Percentiles rank a stretch among this genome's conserved stretches.
Conservation (phyloP, 2,797 vertebrate species). For the Yasuhikotakia modesta region DNA sequence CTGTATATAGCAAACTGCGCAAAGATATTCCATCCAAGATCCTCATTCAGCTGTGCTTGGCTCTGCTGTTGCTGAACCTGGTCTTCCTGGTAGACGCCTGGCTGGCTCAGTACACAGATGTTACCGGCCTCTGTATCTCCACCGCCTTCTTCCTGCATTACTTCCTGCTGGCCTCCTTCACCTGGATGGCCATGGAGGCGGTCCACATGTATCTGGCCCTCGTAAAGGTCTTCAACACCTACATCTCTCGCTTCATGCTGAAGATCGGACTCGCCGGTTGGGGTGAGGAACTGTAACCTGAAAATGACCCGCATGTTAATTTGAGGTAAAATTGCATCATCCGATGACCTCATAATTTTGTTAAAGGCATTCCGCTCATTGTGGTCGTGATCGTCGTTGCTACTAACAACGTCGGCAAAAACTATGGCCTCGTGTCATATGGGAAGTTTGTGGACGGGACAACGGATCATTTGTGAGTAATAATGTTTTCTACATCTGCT, state of each 20-base stretch:
- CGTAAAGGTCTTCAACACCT: slow-evolving; percentile 94
- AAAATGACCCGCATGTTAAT: neutral
- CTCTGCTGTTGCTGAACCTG: slow-evolving; percentile 89
- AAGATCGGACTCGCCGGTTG: slow-evolving; percentile 92
- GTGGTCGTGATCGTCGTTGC: slow-evolving; percentile 86
- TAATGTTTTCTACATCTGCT: no score
- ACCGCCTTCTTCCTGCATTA: slow-evolving; percentile 96
- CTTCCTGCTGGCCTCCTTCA: slow-evolving; percentile 92
- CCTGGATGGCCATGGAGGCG: slow-evolving; percentile 99
- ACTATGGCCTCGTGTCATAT: slow-evolving; percentile 85
- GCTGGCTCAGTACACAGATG: slow-evolving; percentile 81
- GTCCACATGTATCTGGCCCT: slow-evolving; percentile 96
- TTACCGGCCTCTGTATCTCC: slow-evolving; percentile 85
- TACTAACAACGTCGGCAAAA: slow-evolving; percentile 72
- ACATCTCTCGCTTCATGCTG: slow-evolving; percentile 88
- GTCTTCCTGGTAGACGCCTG: slow-evolving; percentile 90
- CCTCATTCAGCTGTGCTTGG: slow-evolving; percentile 91
- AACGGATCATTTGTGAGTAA: slow-evolving; percentile 88
- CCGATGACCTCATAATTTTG: no score
- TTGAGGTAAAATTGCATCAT: no score
- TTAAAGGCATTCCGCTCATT: slow-evolving; percentile 77
- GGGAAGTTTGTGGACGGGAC: slow-evolving; percentile 78
- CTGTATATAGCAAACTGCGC: slow-evolving; percentile 84
- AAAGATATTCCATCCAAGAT: slow-evolving; percentile 96
- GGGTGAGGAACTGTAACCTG: slow-evolving; percentile 71